Percentiles rank a stretch among this genome's conserved stretches.
phyloP scores from a whole-genome alignment of 2,113 vertebrate genomes.

The Oenanthe oenanthe region DNA sequence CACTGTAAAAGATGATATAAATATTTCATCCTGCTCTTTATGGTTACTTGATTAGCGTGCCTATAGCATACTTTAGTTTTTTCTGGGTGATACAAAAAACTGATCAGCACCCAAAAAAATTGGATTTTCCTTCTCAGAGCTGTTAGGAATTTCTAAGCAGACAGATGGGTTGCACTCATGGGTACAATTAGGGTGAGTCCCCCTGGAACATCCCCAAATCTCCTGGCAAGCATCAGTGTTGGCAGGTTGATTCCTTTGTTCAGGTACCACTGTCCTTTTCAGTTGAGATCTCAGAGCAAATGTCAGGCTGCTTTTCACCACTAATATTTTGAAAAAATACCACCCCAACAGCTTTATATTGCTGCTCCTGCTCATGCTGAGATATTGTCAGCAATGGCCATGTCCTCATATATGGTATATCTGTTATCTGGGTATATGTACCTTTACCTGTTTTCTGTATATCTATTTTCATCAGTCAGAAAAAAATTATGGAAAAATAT shows the following conservation, averaged over 20 bases:
- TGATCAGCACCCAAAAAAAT: not conserved
- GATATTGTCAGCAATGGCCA: not conserved
- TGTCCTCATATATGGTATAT: not conserved
- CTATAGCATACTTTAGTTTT: not conserved
- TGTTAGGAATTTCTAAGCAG: not conserved
- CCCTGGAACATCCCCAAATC: not conserved
- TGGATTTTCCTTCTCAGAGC: not conserved
- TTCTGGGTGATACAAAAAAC: not conserved
- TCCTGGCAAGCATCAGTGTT: rapidly evolving
- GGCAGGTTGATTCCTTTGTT: not conserved
- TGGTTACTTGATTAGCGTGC: not conserved
- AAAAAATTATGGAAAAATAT: not conserved
- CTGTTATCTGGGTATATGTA: not conserved
- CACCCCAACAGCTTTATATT: not conserved
- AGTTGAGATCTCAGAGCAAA: not conserved
- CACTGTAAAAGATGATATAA: rapidly evolving
- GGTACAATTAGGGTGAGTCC: not conserved
- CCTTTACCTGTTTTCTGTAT: not conserved
- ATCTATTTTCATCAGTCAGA: not conserved
- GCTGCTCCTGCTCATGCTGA: not conserved
- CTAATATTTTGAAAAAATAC: not conserved
- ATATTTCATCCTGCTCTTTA: not conserved
- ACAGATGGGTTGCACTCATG: rapidly evolving
- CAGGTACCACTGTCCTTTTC: not conserved
- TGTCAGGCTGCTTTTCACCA: not conserved